Evolutionary conservation across 2,113 vertebrate genomes (phyloP).

Genomic region (Myodes glareolus): DNA sequence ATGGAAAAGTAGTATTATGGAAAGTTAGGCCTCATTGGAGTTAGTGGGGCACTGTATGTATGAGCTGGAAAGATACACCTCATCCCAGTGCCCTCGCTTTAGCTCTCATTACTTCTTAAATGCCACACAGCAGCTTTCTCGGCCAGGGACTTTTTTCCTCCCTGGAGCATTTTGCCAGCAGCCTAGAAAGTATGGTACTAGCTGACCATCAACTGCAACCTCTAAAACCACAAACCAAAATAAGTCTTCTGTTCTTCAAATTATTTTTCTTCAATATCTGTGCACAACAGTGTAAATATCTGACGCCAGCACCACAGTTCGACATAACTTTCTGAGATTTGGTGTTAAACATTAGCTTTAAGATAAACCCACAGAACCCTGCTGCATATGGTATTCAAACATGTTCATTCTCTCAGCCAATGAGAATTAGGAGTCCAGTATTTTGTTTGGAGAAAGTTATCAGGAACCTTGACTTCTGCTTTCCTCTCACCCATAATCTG

Average conservation of each 20-base stretch:
- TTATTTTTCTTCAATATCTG: not conserved
- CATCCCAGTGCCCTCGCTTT: no score
- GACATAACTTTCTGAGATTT: not conserved
- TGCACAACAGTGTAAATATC: not conserved
- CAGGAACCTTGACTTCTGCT: not conserved
- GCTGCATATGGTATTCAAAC: not conserved
- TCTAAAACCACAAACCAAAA: not conserved
- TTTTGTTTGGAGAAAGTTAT: not conserved
- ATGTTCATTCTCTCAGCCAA: not conserved
- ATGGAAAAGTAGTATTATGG: not conserved
- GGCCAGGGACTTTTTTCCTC: not conserved
- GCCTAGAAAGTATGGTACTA: not conserved
- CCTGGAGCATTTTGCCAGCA: not conserved
- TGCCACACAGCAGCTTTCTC: not conserved
- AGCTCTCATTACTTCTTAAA: not conserved
- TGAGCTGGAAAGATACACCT: not conserved
- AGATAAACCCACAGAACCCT: not conserved
- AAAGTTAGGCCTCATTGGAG: not conserved
- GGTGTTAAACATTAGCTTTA: not conserved
- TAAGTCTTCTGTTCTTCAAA: not conserved
- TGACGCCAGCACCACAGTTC: not conserved
- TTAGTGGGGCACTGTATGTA: not conserved
- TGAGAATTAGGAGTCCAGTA: not conserved
- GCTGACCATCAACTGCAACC: not conserved
- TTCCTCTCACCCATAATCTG: slow-evolving; percentile 11